Evolutionary conservation across 1,140 invertebrate species (phyloP).

Genomic region (Drosophila hydei): DNA sequence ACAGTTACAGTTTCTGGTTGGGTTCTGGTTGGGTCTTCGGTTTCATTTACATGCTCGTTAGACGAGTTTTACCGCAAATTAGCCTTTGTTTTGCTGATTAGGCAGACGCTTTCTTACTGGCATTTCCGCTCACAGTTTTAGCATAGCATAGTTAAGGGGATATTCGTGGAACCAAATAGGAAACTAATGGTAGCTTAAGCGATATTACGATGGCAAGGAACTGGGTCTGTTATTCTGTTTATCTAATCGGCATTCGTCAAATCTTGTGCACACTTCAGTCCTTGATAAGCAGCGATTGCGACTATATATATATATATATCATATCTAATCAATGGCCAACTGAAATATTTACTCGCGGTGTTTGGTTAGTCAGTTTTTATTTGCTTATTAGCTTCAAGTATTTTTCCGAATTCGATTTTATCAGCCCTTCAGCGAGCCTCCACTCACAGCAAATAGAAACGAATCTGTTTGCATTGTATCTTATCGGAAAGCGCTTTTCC

Average conservation of each 20-base stretch:
- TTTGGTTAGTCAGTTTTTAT: constrained; percentile 53
- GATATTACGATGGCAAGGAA: not conserved
- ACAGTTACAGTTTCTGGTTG: constrained; percentile 49
- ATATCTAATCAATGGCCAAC: constrained; percentile 69
- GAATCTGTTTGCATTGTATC: constrained; percentile 18
- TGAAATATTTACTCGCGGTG: constrained; percentile 62
- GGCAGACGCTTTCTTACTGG: constrained; percentile 58
- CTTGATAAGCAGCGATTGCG: constrained; percentile 24
- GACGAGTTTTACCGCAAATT: constrained; percentile 71
- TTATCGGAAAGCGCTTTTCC: constrained; percentile 19
- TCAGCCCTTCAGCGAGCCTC: constrained; percentile 25
- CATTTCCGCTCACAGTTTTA: constrained; percentile 59
- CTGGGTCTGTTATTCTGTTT: not conserved
- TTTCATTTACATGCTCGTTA: constrained; percentile 78
- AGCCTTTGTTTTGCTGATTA: constrained; percentile 62
- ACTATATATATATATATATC: constrained; percentile 8
- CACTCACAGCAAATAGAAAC: constrained; percentile 17
- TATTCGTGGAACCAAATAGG: not conserved
- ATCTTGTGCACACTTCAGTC: constrained; percentile 37
- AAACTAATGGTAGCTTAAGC: constrained; percentile 18
- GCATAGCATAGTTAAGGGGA: constrained; percentile 42
- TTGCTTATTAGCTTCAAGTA: constrained; percentile 49
- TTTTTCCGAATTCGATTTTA: constrained; percentile 35
- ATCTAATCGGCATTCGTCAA: constrained; percentile 38
- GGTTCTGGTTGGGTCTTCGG: constrained; percentile 19